Conservation (phyloP, 2,888 invertebrate species). For the Aradus depressus region DNA sequence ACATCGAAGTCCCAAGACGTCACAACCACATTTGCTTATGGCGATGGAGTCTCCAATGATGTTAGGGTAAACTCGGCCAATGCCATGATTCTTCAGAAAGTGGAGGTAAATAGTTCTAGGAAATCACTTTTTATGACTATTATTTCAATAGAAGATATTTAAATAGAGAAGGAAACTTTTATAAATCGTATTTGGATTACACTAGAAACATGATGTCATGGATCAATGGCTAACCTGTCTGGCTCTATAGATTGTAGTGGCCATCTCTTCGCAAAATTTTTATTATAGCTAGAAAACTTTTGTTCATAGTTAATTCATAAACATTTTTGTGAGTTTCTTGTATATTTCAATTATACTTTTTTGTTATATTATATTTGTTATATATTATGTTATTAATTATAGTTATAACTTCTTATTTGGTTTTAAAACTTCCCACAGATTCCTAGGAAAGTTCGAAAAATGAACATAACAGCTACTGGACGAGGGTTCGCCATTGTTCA, state of each 20-base stretch:
- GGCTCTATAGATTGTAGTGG: no score
- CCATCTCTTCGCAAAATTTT: no score
- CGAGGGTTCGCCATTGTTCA: conserved; percentile 67
- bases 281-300: no score
- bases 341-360: no score
- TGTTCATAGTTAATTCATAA: no score
- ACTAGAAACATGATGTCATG: no score
- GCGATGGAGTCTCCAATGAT: conserved; percentile 32
- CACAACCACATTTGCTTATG: conserved; percentile 44
- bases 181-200: no score
- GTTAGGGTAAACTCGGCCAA: conserved; percentile 66
- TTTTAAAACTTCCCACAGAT: conserved; percentile 38
- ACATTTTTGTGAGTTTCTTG: no score
- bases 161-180: no score
- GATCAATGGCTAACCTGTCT: no score
- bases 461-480: conserved; percentile 67
- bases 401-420: neutral
- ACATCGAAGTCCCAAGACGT: conserved; percentile 43
- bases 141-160: no score
- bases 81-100: conserved; percentile 68
- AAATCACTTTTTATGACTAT: no score
- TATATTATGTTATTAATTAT: conserved; percentile 6
- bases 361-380: conserved; percentile 2
- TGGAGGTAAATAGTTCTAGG: conserved; percentile 44
- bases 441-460: conserved; percentile 45